A percentile compares a stretch with the other conserved stretches of the same genome.
Evolutionary conservation across 1,140 invertebrate species (phyloP).

Genomic region (Drosophila subpulchrella): DNA sequence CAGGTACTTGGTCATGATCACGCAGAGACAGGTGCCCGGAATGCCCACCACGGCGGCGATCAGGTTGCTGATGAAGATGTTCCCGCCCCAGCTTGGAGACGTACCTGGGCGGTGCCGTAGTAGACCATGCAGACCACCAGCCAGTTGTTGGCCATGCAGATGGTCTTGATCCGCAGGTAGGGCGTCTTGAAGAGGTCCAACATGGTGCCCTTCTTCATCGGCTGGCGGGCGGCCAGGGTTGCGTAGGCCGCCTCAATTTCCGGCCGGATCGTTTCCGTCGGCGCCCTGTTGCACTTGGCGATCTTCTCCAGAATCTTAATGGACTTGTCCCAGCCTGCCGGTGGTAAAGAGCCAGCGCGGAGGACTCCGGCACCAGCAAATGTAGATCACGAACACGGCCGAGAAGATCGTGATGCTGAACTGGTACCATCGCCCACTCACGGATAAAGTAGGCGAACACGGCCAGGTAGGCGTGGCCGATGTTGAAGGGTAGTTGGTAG

Average conservation of each 20-base stretch:
- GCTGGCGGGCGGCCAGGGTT: conserved; percentile 74
- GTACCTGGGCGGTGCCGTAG: conserved; percentile 91
- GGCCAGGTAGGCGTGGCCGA: conserved; percentile 88
- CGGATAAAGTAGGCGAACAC: conserved; percentile 88
- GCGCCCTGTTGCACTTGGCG: conserved; percentile 87
- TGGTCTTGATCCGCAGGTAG: conserved; percentile 89
- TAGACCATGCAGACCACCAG: conserved; percentile 90
- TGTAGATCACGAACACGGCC: conserved; percentile 89
- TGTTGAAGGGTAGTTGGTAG: conserved; percentile 89
- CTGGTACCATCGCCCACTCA: conserved; percentile 90
- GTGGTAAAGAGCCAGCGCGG: conserved; percentile 92
- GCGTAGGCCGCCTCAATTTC: conserved; percentile 84
- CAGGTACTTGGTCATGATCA: conserved; percentile 87
- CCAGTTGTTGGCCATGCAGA: conserved; percentile 90
- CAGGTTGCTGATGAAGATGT: conserved; percentile 91
- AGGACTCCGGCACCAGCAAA: conserved; percentile 92
- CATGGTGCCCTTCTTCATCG: conserved; percentile 86
- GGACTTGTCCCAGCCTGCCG: conserved; percentile 89
- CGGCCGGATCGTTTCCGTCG: conserved; percentile 85
- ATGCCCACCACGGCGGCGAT: conserved; percentile 89
- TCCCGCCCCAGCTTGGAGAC: conserved; percentile 89
- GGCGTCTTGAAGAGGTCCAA: conserved; percentile 90
- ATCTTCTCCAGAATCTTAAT: conserved; percentile 89
- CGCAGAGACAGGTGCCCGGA: conserved; percentile 89
- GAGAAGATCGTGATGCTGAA: conserved; percentile 90